Evolutionary conservation across 2,888 invertebrate genomes (phyloP).

Genomic region (Elmis aenea): DNA sequence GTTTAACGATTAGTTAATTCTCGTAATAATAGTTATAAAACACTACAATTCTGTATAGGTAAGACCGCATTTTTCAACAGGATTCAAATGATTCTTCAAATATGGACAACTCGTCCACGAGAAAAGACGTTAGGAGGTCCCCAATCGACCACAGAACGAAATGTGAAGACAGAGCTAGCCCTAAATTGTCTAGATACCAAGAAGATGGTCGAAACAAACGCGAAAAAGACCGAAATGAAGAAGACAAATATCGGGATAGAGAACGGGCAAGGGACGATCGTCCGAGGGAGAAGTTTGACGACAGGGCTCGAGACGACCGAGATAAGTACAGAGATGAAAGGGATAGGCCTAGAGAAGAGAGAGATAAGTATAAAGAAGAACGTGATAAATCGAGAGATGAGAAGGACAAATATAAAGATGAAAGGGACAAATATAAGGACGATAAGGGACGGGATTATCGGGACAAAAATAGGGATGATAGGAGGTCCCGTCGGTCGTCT

Average conservation of each 20-base stretch:
- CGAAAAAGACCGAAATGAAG: conserved; percentile 7
- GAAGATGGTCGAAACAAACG: conserved; percentile 7
- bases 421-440: conserved; percentile 25
- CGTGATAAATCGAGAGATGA: conserved; percentile 7
- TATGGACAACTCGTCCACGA: no score
- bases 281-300: conserved; percentile 3
- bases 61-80: conserved; percentile 42
- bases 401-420: conserved; percentile 14
- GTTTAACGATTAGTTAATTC: no score
- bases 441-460: conserved; percentile 23
- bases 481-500: conserved; percentile 13
- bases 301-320: conserved; percentile 6
- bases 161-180: no score
- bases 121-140: no score
- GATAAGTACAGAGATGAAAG: conserved; percentile 12
- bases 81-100: conserved; percentile 35
- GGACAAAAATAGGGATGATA: conserved; percentile 10
- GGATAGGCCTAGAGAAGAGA: no score
- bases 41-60: conserved; percentile 31
- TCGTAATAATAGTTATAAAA: no score
- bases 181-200: no score
- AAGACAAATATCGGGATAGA: conserved; percentile 6
- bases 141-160: no score
- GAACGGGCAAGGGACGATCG: not conserved
- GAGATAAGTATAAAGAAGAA: conserved; percentile 13